phyloP scores from a whole-genome alignment of 2,797 vertebrate genomes.

The Apogon talboti region DNA sequence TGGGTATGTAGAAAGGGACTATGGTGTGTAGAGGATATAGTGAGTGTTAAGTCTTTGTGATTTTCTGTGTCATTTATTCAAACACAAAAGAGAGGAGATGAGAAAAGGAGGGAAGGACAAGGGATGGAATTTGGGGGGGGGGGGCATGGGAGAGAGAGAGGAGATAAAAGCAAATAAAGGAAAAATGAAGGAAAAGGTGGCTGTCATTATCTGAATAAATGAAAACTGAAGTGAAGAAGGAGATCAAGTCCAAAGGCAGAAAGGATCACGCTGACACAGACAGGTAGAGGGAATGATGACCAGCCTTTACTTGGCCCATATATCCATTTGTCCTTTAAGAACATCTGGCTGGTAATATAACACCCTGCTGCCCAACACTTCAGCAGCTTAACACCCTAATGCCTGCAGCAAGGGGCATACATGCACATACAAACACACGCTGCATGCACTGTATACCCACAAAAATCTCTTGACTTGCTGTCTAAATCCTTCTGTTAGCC shows the following conservation, averaged over 20 bases:
- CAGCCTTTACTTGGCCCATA: constrained; percentile 44
- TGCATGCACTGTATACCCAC: constrained; percentile 36
- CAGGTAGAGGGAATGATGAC: constrained; percentile 41
- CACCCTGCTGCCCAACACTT: constrained; percentile 53
- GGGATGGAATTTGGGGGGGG: constrained; percentile 42
- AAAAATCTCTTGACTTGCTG: constrained; percentile 54
- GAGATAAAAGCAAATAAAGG: constrained; percentile 54
- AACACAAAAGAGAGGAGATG: constrained; percentile 66
- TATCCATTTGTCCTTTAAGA: constrained; percentile 64
- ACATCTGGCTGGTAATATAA: constrained; percentile 67
- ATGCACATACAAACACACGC: constrained; percentile 28
- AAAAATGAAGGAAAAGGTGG: constrained; percentile 51
- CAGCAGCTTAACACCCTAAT: constrained; percentile 60
- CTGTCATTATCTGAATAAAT: constrained; percentile 55
- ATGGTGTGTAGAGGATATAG: constrained; percentile 53
- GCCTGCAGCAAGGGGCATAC: constrained; percentile 38
- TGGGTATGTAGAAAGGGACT: constrained; percentile 60
- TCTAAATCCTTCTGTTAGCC: constrained; percentile 71
- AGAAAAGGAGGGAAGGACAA: constrained; percentile 38
- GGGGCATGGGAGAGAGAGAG: constrained; percentile 37
- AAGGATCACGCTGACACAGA: constrained; percentile 19
- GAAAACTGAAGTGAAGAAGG: constrained; percentile 41
- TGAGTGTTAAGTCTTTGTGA: constrained; percentile 59
- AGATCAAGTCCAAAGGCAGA: constrained; percentile 8
- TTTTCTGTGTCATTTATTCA: constrained; percentile 67